phyloP scores from a whole-genome alignment of 2,797 vertebrate species.

The Lates japonicus region DNA sequence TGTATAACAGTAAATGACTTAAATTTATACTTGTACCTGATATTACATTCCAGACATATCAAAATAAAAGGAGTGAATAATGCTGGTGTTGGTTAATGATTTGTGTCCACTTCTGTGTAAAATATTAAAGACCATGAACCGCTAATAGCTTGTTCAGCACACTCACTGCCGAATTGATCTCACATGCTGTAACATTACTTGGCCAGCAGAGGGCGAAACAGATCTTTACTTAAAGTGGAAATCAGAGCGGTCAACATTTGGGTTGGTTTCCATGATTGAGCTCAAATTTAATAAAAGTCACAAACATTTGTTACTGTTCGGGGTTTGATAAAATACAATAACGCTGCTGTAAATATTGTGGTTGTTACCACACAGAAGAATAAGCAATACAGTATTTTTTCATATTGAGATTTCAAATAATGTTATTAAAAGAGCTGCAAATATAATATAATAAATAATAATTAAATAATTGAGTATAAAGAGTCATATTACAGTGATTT shows the following conservation, averaged over 20 bases:
- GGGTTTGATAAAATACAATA: not conserved
- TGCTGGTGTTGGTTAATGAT: not conserved
- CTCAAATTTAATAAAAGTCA: not conserved
- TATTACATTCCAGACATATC: constrained; percentile 59
- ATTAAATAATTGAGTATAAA: not conserved
- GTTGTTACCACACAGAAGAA: not conserved
- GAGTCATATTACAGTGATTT: not conserved
- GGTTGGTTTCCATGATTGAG: not conserved
- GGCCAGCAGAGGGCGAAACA: constrained; percentile 52
- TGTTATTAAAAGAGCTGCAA: constrained; percentile 2
- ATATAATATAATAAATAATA: constrained; percentile 1
- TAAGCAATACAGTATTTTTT: constrained; percentile 1
- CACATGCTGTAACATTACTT: constrained; percentile 21
- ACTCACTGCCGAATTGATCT: too few species aligned
- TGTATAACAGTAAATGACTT: constrained; percentile 46
- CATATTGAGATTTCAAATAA: not conserved
- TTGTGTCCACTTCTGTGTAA: not conserved
- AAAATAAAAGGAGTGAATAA: constrained; percentile 62
- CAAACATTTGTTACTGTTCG: not conserved
- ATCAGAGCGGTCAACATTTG: not conserved
- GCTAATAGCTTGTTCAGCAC: too few species aligned
- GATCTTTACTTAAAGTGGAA: not conserved
- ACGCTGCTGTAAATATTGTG: not conserved
- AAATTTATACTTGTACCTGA: constrained; percentile 51
- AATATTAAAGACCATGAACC: not conserved